These are phyloP conservation scores for Terrapene triunguis DNA, from an alignment of 2,113 vertebrate species.

Conservation along the genomic window DNA sequence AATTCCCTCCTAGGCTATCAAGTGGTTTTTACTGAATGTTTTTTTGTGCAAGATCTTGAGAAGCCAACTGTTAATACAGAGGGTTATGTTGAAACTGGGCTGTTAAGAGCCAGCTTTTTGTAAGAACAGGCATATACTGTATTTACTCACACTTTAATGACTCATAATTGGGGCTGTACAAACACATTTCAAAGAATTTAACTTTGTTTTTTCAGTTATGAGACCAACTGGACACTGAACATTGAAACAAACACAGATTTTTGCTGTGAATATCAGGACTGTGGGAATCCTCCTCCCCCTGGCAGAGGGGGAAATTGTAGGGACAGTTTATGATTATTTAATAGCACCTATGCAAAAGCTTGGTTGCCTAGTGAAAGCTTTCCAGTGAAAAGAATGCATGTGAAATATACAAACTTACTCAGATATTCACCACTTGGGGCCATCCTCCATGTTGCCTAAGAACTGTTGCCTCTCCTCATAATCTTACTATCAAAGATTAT, in stretches of 20 bases:
- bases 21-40: neutral
- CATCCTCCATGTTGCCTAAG: neutral
- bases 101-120: neutral
- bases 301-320: neutral
- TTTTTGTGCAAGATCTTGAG: neutral
- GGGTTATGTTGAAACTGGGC: neutral
- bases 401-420: neutral
- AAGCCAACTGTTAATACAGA: neutral
- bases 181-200: fast-evolving
- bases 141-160: neutral
- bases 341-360: neutral
- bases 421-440: neutral
- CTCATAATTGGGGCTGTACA: neutral
- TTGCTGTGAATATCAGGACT: neutral
- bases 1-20: neutral
- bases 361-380: neutral
- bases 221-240: neutral
- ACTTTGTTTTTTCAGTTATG: neutral
- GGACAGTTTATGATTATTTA: neutral
- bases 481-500: neutral
- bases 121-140: neutral
- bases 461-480: neutral
- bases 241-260: fast-evolving
- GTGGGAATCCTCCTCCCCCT: neutral
- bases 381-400: neutral